Conservation (phyloP, 2,888 invertebrate genomes). For the Tryphoninae sp. region DNA sequence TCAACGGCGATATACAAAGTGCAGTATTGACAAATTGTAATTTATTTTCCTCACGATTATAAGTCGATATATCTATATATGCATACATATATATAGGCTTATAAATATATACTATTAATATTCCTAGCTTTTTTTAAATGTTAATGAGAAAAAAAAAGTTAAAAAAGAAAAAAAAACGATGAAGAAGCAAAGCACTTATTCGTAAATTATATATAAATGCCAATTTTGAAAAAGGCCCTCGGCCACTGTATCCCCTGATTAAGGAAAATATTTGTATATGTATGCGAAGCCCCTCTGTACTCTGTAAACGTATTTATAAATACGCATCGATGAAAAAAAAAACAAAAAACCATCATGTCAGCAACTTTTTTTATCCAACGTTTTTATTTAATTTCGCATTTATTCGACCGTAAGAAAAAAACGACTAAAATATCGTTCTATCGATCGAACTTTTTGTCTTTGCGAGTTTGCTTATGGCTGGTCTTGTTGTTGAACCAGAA, state of each 20-base stretch:
- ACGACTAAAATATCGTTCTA: conserved; percentile 31
- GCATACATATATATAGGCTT: conserved; percentile 61
- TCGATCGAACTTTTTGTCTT: conserved; percentile 60
- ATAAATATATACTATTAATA: conserved; percentile 66
- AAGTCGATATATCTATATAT: conserved; percentile 65
- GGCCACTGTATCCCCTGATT: conserved; percentile 74
- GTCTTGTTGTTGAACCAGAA: conserved; percentile 25
- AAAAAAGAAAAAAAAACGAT: conserved; percentile 25
- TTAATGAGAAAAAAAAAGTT: conserved; percentile 64
- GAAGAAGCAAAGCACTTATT: conserved; percentile 42
- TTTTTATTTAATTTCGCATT: background rate
- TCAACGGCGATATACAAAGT: conserved; percentile 75
- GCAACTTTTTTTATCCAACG: conserved; percentile 9
- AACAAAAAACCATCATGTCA: background rate
- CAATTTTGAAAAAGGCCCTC: conserved; percentile 76
- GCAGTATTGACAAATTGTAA: conserved; percentile 80
- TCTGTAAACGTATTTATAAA: conserved; percentile 80
- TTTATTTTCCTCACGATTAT: conserved; percentile 78
- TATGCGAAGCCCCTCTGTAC: conserved; percentile 77
- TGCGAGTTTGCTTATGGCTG: conserved; percentile 41
- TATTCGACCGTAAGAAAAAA: background rate
- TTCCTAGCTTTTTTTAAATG: conserved; percentile 70
- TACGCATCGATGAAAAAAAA: conserved; percentile 76
- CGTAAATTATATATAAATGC: conserved; percentile 59
- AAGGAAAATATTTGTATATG: conserved; percentile 78